Base-by-base conservation (phyloP, 2,113 vertebrate species). In the Hiodon alosoides region DNA sequence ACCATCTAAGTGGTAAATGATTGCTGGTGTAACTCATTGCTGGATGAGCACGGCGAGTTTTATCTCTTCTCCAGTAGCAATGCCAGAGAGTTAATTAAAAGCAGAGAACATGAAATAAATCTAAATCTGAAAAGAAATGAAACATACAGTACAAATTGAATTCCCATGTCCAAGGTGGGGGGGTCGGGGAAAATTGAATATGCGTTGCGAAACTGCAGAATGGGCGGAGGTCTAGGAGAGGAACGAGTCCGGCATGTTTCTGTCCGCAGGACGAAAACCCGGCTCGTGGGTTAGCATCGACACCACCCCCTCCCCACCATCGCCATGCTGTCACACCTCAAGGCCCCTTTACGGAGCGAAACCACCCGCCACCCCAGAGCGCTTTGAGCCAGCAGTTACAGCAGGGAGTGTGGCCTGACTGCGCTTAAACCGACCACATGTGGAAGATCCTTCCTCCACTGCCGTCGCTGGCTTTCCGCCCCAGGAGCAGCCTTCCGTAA, bases 21-120 rank as follows among this genome's bases (percentile, higher is more conserved):
- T 94, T 95, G 94, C 90, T 93, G 90, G 91, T 91, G 80, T 88
- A 91, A 86, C 86, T 93, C 92, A 82, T 90, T 92, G 91, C 64
- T 76, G 83, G 87, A 82, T 86, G 88, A 92, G 88, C 92, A 90
- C 88, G 89, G 92, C 89, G 92, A 92, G 91, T 92, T 95, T 50
- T 47, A 91, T 93, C 91, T 90, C 90, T 85, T 88, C 79, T 90
- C 91, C 88, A 88, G 90, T 91, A 84, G 88, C 92, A 92, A 89
- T 93, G 92, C 91, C 92, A 92, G 91, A 91, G 91, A 95, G 93
- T 95, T 95, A 95, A 96, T 98, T 97, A 96, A 96, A 95, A 95
- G 93, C 91, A 91, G 89, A 89, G 89, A 89, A 71, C 70, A 59
- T 60, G 17, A 71, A 71, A 71, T 60, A 94, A 93, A 95, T 95